Conservation (phyloP, 2,888 invertebrate species). For the Myopa testacea region DNA sequence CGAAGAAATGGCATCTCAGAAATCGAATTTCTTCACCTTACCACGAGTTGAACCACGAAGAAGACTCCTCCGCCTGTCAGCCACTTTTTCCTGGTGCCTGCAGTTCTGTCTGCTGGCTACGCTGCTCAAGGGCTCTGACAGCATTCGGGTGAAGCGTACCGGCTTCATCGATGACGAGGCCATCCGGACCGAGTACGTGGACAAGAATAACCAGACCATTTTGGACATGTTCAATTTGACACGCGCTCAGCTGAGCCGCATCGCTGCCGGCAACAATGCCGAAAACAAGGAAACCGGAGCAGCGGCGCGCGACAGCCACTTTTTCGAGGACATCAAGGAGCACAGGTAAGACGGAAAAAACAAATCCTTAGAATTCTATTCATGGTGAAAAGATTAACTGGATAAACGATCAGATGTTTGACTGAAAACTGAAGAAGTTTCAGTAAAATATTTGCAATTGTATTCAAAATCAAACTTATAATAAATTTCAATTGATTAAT, state of each 20-base stretch:
- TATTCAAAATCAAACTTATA: too few relatives aligned
- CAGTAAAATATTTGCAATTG: too few relatives aligned
- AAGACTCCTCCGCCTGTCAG: neutral
- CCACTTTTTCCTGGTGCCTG: slow-evolving; percentile 41
- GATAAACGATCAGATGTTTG: too few relatives aligned
- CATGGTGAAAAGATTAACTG: neutral
- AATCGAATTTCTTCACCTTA: neutral
- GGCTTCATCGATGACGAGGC: slow-evolving; percentile 52
- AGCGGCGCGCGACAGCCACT: slow-evolving; percentile 53
- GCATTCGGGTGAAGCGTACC: slow-evolving; percentile 55
- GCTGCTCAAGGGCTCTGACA: slow-evolving; percentile 42
- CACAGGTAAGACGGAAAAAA: slow-evolving; percentile 52
- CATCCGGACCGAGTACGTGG: slow-evolving; percentile 61
- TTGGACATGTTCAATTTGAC: slow-evolving; percentile 64
- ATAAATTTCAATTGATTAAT: too few relatives aligned
- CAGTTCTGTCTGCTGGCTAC: slow-evolving; percentile 39
- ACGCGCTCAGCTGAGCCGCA: slow-evolving; percentile 60
- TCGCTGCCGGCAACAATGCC: slow-evolving; percentile 55
- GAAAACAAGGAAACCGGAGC: slow-evolving; percentile 55
- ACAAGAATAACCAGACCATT: slow-evolving; percentile 62
- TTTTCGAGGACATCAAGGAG: slow-evolving; percentile 56
- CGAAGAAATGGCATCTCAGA: neutral
- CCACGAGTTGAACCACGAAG: neutral
- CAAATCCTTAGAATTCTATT: neutral
- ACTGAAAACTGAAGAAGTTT: too few relatives aligned